Evolutionary conservation across 2,888 invertebrate species (phyloP), one percentile per base, ranked within the genome.

Genomic region (Ornithoptera priamus): DNA sequence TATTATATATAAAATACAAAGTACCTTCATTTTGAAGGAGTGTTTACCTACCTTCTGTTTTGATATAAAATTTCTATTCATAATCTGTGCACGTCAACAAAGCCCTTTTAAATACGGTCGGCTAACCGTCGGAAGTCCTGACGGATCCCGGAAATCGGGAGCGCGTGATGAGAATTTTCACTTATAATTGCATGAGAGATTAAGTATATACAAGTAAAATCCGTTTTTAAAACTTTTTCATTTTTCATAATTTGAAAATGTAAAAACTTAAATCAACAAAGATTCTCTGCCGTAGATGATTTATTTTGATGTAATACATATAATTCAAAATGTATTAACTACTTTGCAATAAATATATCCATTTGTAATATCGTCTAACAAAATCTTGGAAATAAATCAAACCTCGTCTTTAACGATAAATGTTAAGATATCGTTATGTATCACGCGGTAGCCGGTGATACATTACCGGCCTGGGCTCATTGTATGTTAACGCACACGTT

Each of bases 91-190:
- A 62, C 65, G 57, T 65, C 56, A 36, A 56, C 24, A n/a, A 22
- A 36, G 39, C 69, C 65, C 57, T 69, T 69, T 69, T 58, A 68
- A 36, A 64, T 42, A 61, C 53, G 60, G 22, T 63, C 59, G 64
- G 65, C 65, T 61, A 65, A 65, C 69, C 61, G 46, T 57, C 69
- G 69, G 69, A 69, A 65, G 62, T 61, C 62, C 22, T 36, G 60
- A 36, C 20, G 42, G 30, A 46, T 24, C 57, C 69, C 69, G 69
- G 69, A 69, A 62, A 69, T 69, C 53, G 57, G 10, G n/a, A n/a
- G 36, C 20, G 57, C 62, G 65, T 69, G 69, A 69, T n/a, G 42
- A 56, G 15, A 46, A 46, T 57, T 62, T 59, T 39, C 56, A 69
- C 56, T 46, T 42, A 57, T 22, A 62, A 60, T 12, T 18, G 6